Conservation (phyloP, 2,113 vertebrate species). For the Muntiacus reevesi region DNA sequence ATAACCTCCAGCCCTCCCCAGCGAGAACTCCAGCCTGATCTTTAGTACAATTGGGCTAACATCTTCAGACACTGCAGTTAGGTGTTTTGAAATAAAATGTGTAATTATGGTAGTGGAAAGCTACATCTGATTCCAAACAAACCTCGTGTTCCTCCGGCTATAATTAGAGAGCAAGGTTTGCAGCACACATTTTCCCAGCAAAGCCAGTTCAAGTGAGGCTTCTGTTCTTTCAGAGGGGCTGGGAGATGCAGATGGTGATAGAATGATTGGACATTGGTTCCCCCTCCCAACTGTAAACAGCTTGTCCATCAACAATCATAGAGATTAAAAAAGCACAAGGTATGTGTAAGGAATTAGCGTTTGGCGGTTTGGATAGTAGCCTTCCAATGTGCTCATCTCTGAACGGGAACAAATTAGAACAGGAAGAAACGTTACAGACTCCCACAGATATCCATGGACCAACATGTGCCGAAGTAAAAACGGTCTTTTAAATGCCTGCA, state of each 20-base stretch:
- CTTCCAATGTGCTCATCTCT: background rate
- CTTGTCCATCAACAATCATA: background rate
- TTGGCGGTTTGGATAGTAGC: slow-evolving; percentile 25
- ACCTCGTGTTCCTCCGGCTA: slow-evolving; percentile 16
- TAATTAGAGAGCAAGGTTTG: slow-evolving; percentile 57
- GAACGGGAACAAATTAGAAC: slow-evolving; percentile 12
- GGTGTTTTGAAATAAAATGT: slow-evolving; percentile 68
- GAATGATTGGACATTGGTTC: background rate
- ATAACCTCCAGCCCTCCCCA: background rate
- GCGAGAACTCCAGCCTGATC: background rate
- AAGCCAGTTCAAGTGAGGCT: background rate
- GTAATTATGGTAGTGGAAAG: slow-evolving; percentile 52
- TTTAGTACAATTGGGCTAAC: slow-evolving; percentile 24
- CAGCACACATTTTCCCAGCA: slow-evolving; percentile 33
- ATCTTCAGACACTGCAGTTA: slow-evolving; percentile 51
- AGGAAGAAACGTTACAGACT: slow-evolving; percentile 3
- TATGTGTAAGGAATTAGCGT: background rate
- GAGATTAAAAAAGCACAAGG: background rate
- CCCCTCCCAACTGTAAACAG: background rate
- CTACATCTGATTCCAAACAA: slow-evolving; percentile 55
- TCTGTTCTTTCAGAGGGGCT: slow-evolving; percentile 1
- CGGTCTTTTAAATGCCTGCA: background rate
- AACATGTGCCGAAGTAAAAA: background rate
- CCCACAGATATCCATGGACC: slow-evolving; percentile 5
- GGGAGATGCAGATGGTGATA: background rate